Conservation (phyloP, 1,140 invertebrate genomes). For the Pomacea maculata region DNA sequence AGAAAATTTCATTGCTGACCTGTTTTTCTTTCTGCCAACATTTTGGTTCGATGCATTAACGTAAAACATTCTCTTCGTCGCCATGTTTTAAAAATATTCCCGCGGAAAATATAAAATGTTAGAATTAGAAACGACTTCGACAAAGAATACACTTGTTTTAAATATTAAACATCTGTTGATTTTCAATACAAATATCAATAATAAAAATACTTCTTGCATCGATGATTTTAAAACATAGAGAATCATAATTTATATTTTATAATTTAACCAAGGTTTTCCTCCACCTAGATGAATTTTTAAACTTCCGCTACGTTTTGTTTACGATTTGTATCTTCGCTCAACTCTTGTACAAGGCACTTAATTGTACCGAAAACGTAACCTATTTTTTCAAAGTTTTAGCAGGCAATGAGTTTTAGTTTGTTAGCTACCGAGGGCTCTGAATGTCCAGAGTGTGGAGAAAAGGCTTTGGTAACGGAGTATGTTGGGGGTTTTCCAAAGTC, state of each 20-base stretch:
- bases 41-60: neutral
- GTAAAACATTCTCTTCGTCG: constrained; percentile 14
- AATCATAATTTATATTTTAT: too few relatives aligned
- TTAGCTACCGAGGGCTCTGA: neutral
- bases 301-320: too few relatives aligned
- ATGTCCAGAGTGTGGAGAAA: constrained; percentile 9
- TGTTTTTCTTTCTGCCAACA: constrained; percentile 6
- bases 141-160: too few relatives aligned
- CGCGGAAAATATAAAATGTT: neutral
- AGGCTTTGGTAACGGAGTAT: neutral
- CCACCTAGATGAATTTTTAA: too few relatives aligned
- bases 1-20: neutral
- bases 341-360: too few relatives aligned
- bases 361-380: neutral
- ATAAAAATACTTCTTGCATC: too few relatives aligned
- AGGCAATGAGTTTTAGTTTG: too few relatives aligned
- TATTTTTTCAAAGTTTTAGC: neutral
- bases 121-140: neutral
- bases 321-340: too few relatives aligned
- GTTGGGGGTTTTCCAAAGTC: neutral
- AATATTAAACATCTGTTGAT: too few relatives aligned
- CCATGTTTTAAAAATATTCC: constrained; percentile 12
- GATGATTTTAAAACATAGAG: too few relatives aligned
- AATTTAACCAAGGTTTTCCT: too few relatives aligned
- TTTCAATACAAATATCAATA: too few relatives aligned